A percentile compares a stretch with the other conserved stretches of the same genome.
These are phyloP conservation scores for Drosophila neocordata DNA, from an alignment of 1,140 invertebrate species.

Conservation along the genomic window DNA sequence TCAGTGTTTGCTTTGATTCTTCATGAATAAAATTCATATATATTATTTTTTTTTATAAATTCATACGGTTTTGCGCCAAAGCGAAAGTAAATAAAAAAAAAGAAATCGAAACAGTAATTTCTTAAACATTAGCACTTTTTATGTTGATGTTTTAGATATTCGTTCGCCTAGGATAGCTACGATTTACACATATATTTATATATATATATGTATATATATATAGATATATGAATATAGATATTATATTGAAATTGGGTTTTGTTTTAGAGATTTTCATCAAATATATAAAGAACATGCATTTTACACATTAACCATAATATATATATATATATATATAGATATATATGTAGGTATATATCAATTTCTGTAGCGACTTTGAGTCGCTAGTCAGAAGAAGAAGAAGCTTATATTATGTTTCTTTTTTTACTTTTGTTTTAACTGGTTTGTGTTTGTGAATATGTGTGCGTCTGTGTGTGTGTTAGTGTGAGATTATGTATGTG, in stretches of 20 bases:
- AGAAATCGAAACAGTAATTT: conserved; percentile 37
- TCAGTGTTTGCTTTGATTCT: conserved; percentile 41
- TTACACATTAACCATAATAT: conserved; percentile 52
- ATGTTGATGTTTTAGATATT: conserved; percentile 51
- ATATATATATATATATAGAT: conserved; percentile 8
- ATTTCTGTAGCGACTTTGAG: conserved; percentile 64
- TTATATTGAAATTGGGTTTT: conserved; percentile 56
- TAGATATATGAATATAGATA: not conserved
- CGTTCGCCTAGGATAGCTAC: conserved; percentile 52
- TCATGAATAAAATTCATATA: conserved; percentile 57
- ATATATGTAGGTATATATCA: conserved; percentile 31
- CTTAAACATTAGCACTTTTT: conserved; percentile 57
- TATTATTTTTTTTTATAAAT: conserved; percentile 30
- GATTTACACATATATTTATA: not conserved
- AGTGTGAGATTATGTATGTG: conserved; percentile 44
- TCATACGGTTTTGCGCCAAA: conserved; percentile 47
- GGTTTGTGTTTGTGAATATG: no score
- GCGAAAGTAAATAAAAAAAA: conserved; percentile 54
- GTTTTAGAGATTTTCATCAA: conserved; percentile 74
- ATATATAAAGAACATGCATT: conserved; percentile 55
- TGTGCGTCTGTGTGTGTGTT: conserved; percentile 59
- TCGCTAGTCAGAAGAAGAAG: conserved; percentile 48
- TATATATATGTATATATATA: not conserved
- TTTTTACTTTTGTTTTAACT: conserved; percentile 67
- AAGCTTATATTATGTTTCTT: conserved; percentile 52